Base-by-base conservation (phyloP, 2,113 vertebrate species). In the Solea senegalensis region DNA sequence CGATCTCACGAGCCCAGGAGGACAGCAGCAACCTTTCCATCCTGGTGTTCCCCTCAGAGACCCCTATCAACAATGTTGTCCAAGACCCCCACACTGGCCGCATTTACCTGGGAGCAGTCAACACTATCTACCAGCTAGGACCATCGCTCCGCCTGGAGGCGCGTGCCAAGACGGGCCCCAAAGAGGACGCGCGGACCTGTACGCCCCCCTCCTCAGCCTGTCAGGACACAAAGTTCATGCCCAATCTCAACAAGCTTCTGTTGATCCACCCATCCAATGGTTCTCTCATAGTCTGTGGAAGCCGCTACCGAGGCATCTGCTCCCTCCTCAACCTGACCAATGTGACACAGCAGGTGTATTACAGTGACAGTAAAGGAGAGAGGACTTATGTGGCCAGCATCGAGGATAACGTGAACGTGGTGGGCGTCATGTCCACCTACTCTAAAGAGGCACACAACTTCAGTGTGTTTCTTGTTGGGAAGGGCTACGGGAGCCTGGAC, bases 331-430 rank as follows among this genome's bases (percentile, higher is more conserved):
- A 95, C 51, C 90, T 98, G n/a, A 90, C 90, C 72, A 93, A 97
- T n/a, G 92, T 99, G 75, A 93, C 92, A 0, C 61, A 85, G 9
- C 72, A 80, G 61, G 80, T 94, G 57, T 95, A 97, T 86, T 98
- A 97, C 1, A 94, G 95, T 4, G 96, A 97, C 39, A 90, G 85
- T 60, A 95, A 97, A 0, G 97, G 96, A 0, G 92, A 99, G 87
- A 95, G 94, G 89, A 97, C 97, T 9, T 98, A 97, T 1, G 97
- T 98, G 52, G 95, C 95, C 27, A 98, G 96, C 83, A 96, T 96
- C 0, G 96, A 98, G 9, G 94, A 96, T 71, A 78, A 84, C 0
- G 94, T 98, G 53, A 92, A 95, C 7, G 96, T 97, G 0, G 98
- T 98, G 57, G 97, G 96, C 11, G 89, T 98, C 55, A 95, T 98